Evolutionary conservation across 2,113 vertebrate genomes (phyloP), one percentile per base, ranked within the genome.

Genomic region (Myxocyprinus asiaticus): DNA sequence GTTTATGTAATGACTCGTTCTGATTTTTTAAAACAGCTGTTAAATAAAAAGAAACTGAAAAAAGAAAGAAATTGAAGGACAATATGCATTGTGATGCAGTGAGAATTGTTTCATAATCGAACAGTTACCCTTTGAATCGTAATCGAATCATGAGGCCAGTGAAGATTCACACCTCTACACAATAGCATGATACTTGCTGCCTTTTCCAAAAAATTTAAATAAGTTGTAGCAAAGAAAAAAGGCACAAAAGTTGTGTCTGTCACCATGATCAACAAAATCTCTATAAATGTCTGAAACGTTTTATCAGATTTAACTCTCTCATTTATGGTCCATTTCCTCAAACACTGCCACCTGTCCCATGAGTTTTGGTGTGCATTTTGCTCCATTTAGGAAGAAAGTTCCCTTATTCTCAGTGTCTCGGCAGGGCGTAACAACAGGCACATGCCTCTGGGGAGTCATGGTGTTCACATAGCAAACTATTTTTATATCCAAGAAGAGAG

Each of bases 401-500:
- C 69, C 75, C 77, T 74, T 78, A 74, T 9, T 22, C 76, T 43
- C 85, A 51, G 65, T 73, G 67, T 71, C 53, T 71, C 43, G 0
- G 12, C 43, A 51, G 53, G 44, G 58, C 14, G 77, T 33, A 70
- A 77, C 74, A 67, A 65, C 56, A 79, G 81, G 87, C 56, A 67
- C 80, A 87, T 91, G 83, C 85, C 85, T 75, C 73, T 81, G 45
- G 66, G 82, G 77, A 88, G 85, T 86, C 88, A 88, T 83, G 85
- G 89, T 64, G 84, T 87, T 88, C 85, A 88, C 89, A 83, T 90
- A 88, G 89, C 79, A 90, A 93, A 91, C 81, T 91, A 87, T 90
- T 90, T 92, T 91, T 92, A 91, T 85, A 85, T 84, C 79, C 72
- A 67, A 82, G 85, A 80, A 86, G 75, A 84, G 56, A 50, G 33